These are phyloP conservation scores for Syngnathus scovelli DNA, from an alignment of 2,113 vertebrate species.

Conservation along the genomic window DNA sequence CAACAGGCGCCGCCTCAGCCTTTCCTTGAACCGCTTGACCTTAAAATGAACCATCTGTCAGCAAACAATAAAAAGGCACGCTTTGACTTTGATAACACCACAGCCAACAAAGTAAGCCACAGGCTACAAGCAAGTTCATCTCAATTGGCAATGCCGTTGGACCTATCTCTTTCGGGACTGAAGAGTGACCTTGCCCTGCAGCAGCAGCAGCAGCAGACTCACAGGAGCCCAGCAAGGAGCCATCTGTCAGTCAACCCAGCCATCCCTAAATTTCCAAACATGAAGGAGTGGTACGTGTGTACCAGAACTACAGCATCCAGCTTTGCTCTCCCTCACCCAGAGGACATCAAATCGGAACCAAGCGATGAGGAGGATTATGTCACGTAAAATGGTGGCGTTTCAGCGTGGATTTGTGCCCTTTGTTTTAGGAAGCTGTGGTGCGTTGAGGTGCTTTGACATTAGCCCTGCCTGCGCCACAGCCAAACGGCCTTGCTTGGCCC, in stretches of 20 bases:
- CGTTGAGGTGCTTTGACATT: too few relatives aligned
- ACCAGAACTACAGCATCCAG: conserved; percentile 71
- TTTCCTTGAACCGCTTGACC: conserved; percentile 59
- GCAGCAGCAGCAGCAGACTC: conserved; percentile 46
- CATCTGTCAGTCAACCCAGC: conserved; percentile 75
- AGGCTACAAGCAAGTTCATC: conserved; percentile 55
- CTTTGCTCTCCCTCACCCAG: conserved; percentile 56
- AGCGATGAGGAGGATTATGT: conserved; percentile 60
- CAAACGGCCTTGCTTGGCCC: too few relatives aligned
- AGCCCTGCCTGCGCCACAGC: too few relatives aligned
- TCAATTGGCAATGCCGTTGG: conserved; percentile 52
- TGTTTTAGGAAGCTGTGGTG: neutral
- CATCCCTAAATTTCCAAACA: conserved; percentile 85
- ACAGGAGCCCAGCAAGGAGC: conserved; percentile 36
- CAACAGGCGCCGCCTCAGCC: conserved; percentile 48
- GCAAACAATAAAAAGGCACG: conserved; percentile 21
- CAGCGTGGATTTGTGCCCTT: neutral
- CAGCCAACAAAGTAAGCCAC: conserved; percentile 28
- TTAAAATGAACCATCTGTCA: conserved; percentile 58
- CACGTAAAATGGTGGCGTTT: conserved; percentile 42
- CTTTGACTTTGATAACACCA: conserved; percentile 42
- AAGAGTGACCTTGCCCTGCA: conserved; percentile 67
- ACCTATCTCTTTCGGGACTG: conserved; percentile 63
- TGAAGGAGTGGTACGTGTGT: conserved; percentile 98
- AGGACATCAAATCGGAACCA: conserved; percentile 67